Conservation (phyloP, 2,797 vertebrate genomes). For the Coracias cyanogaster region DNA sequence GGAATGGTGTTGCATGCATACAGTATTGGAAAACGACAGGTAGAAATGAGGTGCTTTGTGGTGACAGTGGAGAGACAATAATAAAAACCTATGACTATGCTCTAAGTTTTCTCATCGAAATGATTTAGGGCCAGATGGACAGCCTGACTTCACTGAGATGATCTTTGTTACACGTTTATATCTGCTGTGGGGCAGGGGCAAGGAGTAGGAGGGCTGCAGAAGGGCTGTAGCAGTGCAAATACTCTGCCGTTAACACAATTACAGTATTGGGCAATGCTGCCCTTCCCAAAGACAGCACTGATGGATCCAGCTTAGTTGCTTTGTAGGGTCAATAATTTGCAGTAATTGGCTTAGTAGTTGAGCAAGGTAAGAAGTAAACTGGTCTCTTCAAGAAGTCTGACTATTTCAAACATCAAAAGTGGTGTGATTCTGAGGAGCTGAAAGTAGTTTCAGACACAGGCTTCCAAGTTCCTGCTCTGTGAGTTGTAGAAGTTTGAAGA, state of each 20-base stretch:
- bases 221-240: background rate
- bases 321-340: constrained; percentile 25
- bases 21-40: background rate
- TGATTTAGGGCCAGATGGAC: background rate
- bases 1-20: background rate
- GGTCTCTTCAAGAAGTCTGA: background rate
- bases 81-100: background rate
- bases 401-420: background rate
- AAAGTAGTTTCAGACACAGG: background rate
- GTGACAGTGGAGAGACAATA: background rate
- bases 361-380: constrained; percentile 1
- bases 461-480: background rate
- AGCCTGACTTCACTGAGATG: background rate
- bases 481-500: background rate
- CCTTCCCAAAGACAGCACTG: background rate
- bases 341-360: background rate
- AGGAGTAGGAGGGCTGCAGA: background rate
- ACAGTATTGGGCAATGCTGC: background rate
- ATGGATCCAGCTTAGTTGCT: constrained; percentile 9
- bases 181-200: background rate
- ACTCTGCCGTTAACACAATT: background rate
- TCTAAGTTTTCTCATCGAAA: background rate
- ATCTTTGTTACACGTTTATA: background rate
- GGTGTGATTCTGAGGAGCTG: background rate
- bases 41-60: background rate